Evolutionary conservation across 2,888 invertebrate genomes (phyloP).

Genomic region (Euplexia lucipara): DNA sequence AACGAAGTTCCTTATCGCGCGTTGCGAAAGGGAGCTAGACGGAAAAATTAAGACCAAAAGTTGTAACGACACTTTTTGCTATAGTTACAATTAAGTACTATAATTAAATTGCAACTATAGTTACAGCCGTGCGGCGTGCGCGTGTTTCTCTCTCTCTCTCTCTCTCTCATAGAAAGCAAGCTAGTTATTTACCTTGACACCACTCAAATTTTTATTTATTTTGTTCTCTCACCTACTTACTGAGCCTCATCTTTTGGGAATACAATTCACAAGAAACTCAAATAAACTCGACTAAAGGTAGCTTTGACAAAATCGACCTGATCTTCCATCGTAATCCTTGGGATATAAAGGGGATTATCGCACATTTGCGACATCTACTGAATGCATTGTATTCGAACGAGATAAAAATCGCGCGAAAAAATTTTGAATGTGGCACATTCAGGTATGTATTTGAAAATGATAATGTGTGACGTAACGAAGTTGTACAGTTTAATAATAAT

Average conservation of each 20-base stretch:
- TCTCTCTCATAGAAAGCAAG: no score
- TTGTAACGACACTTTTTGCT: no score
- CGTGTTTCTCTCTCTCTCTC: no score
- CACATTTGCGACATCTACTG: slow-evolving; percentile 62
- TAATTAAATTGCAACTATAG: no score
- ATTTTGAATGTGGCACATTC: not conserved
- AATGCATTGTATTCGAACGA: slow-evolving; percentile 9
- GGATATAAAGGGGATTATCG: slow-evolving; percentile 57
- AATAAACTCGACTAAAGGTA: not conserved
- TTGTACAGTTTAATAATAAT: slow-evolving; percentile 1
- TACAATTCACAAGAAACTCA: not conserved
- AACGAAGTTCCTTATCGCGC: no score
- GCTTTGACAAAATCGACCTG: not conserved
- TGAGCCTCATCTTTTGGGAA: not conserved
- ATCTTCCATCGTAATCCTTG: slow-evolving; percentile 13
- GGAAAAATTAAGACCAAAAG: no score
- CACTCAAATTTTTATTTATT: no score
- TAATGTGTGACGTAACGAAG: not conserved
- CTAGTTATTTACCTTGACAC: no score
- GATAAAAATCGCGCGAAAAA: slow-evolving; percentile 47
- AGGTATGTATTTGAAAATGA: slow-evolving; percentile 12
- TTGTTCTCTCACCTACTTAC: no score
- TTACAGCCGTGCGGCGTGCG: no score
- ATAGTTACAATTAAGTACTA: no score
- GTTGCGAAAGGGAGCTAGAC: no score